phyloP scores from a whole-genome alignment of 2,113 vertebrate species.

The Mus musculus region DNA sequence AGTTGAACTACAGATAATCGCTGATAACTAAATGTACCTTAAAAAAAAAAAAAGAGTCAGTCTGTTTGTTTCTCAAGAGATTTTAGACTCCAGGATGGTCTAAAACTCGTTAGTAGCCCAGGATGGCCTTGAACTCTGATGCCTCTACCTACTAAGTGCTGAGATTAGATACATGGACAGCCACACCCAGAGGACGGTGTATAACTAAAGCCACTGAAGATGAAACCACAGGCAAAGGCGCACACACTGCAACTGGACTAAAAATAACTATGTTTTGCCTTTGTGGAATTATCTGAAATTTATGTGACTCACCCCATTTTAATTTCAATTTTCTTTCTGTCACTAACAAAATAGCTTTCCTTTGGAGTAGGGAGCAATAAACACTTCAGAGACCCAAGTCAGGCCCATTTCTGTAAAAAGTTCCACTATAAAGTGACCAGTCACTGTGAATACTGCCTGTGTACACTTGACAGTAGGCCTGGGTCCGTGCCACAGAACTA shows the following conservation, averaged over 20 bases:
- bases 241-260: neutral
- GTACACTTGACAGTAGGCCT: neutral
- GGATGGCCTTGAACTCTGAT: neutral
- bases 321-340: conserved; percentile 10
- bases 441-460: neutral
- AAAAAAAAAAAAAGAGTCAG: neutral
- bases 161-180: neutral
- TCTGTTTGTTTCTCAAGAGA: neutral
- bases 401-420: neutral
- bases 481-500: neutral
- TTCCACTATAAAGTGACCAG: neutral
- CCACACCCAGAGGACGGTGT: too few species aligned
- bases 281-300: neutral
- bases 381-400: neutral
- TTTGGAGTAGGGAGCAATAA: neutral
- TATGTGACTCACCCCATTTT: neutral
- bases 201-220: neutral
- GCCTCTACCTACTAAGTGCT: neutral
- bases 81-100: neutral
- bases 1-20: neutral
- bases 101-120: neutral
- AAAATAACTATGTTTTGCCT: neutral
- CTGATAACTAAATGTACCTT: neutral
- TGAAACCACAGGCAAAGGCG: neutral
- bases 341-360: neutral